Evolutionary conservation across 2,113 vertebrate genomes (phyloP), one percentile per base, ranked within the genome.

Genomic region (Sceloporus tristichus): DNA sequence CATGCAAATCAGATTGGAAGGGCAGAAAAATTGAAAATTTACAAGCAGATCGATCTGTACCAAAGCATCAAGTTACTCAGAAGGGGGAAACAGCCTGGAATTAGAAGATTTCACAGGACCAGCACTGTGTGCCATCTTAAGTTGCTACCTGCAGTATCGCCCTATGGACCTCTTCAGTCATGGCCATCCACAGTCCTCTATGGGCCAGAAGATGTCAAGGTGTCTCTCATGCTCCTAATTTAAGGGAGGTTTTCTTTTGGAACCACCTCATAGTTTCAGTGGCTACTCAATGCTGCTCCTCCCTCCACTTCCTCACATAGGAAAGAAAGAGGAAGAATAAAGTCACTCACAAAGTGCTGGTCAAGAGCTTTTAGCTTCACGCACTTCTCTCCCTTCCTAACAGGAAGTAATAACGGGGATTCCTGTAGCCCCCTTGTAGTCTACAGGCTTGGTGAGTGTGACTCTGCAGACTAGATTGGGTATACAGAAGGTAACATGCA

Each of bases 1-100:
- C 88, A 85, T 92, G 93, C 93, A 85, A 84, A 40, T 66, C 80
- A 65, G n/a, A 8, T 9, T 19, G 40, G 48, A 48, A 48, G 48
- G 48, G 7, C 48, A 48, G 2, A 48, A 48, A 48, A 48, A 48
- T 5, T 48, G 38, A 21, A 19, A 23, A 27, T 7, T 2, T 68
- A 40, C 2, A 48, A 34, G 7, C 48, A 34, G 68, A 18, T 23
- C 16, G 11, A 2, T 73, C 66, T 21, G 2, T n/a, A 70, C 14
- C 68, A 53, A 13, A 70, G 48, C 4, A 84, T 54, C 5, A 53
- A n/a, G 66, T 71, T 48, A 82, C 2, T 82, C 21, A 70, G 81
- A 16, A 25, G 19, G 82, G 54, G 48, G 68, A 73, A 9, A 16
- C 29, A 48, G 9, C 25, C 18, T 53, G 16, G 16, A 83, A 54